phyloP scores from a whole-genome alignment of 2,113 vertebrate genomes.

The Seriola dumerili region DNA sequence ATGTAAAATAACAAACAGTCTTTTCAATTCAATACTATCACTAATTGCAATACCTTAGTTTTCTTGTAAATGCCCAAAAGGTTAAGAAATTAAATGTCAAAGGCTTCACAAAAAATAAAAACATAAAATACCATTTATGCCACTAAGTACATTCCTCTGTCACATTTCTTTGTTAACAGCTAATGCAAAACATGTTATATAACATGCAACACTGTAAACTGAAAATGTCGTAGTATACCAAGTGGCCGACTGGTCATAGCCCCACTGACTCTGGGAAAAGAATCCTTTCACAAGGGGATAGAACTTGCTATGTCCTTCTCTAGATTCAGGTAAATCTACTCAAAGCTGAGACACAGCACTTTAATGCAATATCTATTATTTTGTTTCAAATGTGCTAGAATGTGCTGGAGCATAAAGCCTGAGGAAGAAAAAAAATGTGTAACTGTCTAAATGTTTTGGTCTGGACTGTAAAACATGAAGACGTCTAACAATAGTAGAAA shows the following conservation, averaged over 20 bases:
- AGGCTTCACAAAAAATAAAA: neutral
- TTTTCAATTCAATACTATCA: no score
- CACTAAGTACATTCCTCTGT: neutral
- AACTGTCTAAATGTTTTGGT: neutral
- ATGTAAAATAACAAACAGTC: no score
- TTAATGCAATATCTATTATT: neutral
- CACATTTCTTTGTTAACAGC: neutral
- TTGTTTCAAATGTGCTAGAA: neutral
- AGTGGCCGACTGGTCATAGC: neutral
- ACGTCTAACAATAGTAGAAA: neutral
- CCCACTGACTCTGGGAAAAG: constrained; percentile 5
- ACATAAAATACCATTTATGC: neutral
- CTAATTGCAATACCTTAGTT: no score
- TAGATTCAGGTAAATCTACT: neutral
- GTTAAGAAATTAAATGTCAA: neutral
- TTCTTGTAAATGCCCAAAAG: neutral
- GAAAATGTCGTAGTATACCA: neutral
- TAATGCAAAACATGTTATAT: neutral
- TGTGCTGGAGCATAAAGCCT: neutral
- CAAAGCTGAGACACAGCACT: neutral
- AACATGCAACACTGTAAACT: neutral
- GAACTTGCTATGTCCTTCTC: neutral
- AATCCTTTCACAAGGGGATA: constrained; percentile 30
- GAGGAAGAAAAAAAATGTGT: neutral
- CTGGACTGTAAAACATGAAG: constrained; percentile 9